Percentiles rank a stretch among this genome's conserved stretches.
phyloP scores from a whole-genome alignment of 1,140 invertebrate genomes.

The Cecropterus lyciades region DNA sequence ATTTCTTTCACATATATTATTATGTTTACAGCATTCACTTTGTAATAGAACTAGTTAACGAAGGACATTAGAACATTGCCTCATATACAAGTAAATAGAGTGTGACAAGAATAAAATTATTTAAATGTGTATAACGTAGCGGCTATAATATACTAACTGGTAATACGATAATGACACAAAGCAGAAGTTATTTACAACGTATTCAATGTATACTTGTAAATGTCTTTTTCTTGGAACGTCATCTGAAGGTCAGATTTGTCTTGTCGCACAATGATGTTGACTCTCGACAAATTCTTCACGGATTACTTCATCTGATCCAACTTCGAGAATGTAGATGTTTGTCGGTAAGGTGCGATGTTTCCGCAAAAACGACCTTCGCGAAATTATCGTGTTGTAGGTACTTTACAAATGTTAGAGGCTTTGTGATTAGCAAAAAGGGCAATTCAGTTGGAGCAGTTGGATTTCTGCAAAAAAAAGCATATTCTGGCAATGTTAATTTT shows the following conservation, averaged over 20 bases:
- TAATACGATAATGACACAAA: slow-evolving; percentile 34
- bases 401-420: too few species aligned
- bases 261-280: slow-evolving; percentile 52
- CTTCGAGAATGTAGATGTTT: not conserved
- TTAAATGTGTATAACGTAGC: slow-evolving; percentile 16
- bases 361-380: not conserved
- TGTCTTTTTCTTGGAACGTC: slow-evolving; percentile 42
- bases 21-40: not conserved
- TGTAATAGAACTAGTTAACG: slow-evolving; percentile 8
- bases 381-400: too few species aligned
- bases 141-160: slow-evolving; percentile 24
- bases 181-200: slow-evolving; percentile 29
- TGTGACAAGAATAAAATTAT: slow-evolving; percentile 25
- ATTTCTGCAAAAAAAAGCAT: too few species aligned
- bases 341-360: not conserved
- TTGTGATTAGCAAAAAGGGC: too few species aligned
- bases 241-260: slow-evolving; percentile 58
- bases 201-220: slow-evolving; percentile 23
- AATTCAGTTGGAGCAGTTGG: too few species aligned
- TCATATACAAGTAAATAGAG: slow-evolving; percentile 10
- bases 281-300: slow-evolving; percentile 58
- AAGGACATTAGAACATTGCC: slow-evolving; percentile 11
- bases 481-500: too few species aligned
- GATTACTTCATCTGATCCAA: slow-evolving; percentile 55
- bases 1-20: not conserved